phyloP scores from a whole-genome alignment of 2,113 vertebrate species.

The Ammodytes dubius region DNA sequence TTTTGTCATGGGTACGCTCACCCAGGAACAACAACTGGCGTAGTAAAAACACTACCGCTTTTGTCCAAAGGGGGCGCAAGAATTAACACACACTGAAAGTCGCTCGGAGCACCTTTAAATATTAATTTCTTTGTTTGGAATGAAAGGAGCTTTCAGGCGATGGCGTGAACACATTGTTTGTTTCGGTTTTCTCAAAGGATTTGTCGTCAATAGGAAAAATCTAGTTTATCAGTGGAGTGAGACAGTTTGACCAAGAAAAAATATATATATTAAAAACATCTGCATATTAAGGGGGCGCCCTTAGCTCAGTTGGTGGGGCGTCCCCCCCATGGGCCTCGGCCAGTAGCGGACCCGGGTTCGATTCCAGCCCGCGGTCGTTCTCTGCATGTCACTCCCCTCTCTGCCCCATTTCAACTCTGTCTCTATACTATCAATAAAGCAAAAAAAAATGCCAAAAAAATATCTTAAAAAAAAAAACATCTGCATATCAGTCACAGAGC shows the following conservation, averaged over 20 bases:
- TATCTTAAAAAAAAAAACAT: not conserved
- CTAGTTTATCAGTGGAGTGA: not conserved
- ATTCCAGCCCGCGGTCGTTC: too few species aligned
- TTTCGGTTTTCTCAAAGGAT: not conserved
- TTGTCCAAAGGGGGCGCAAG: not conserved
- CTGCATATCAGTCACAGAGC: slow-evolving; percentile 16
- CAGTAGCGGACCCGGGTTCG: too few species aligned
- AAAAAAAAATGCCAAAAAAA: not conserved
- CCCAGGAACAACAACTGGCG: too few species aligned
- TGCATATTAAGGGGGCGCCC: not conserved
- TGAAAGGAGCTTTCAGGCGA: not conserved
- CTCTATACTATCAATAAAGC: too few species aligned
- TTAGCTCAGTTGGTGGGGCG: too few species aligned
- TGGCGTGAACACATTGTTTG: not conserved
- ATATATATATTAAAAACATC: not conserved
- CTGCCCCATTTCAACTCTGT: too few species aligned
- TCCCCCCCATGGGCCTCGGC: too few species aligned
- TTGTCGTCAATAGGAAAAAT: slow-evolving; percentile 4
- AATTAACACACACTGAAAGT: too few species aligned
- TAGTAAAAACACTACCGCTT: not conserved
- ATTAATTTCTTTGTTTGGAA: not conserved
- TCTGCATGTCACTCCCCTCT: too few species aligned
- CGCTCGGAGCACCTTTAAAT: too few species aligned
- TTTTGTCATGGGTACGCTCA: too few species aligned
- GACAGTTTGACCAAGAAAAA: slow-evolving; percentile 3